These are phyloP conservation scores for Ailurus styani DNA, from an alignment of 2,113 vertebrate genomes.

Conservation along the genomic window DNA sequence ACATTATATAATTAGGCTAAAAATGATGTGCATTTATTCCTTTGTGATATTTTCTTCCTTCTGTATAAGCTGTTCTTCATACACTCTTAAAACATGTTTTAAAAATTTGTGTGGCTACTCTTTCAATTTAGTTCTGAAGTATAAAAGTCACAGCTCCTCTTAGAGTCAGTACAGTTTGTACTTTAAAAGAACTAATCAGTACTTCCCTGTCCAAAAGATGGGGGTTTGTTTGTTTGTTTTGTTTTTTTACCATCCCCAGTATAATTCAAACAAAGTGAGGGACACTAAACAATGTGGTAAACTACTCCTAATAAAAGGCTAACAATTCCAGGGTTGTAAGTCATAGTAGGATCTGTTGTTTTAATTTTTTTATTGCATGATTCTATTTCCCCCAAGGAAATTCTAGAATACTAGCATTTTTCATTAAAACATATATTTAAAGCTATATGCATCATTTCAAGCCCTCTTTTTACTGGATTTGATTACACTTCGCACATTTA, in stretches of 20 bases:
- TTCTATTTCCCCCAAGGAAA: background rate
- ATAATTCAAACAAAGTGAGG: background rate
- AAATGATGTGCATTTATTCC: background rate
- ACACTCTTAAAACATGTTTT: background rate
- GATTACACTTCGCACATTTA: background rate
- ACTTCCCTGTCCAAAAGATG: background rate
- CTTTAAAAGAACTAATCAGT: background rate
- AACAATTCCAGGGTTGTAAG: background rate
- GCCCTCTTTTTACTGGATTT: background rate
- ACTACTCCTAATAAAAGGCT: background rate
- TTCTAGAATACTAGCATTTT: background rate
- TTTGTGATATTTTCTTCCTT: background rate
- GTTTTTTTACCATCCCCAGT: background rate
- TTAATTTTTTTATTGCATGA: background rate
- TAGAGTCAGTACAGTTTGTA: background rate
- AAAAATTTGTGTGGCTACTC: background rate
- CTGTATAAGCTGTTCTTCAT: background rate
- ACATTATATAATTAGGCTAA: background rate
- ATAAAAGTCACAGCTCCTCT: background rate
- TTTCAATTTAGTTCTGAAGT: background rate
- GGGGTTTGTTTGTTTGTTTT: background rate
- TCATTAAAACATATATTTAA: background rate
- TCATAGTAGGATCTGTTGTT: background rate
- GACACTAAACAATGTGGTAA: background rate
- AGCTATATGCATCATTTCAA: background rate